phyloP scores from a whole-genome alignment of 1,140 invertebrate genomes.

The Nilaparvata lugens region DNA sequence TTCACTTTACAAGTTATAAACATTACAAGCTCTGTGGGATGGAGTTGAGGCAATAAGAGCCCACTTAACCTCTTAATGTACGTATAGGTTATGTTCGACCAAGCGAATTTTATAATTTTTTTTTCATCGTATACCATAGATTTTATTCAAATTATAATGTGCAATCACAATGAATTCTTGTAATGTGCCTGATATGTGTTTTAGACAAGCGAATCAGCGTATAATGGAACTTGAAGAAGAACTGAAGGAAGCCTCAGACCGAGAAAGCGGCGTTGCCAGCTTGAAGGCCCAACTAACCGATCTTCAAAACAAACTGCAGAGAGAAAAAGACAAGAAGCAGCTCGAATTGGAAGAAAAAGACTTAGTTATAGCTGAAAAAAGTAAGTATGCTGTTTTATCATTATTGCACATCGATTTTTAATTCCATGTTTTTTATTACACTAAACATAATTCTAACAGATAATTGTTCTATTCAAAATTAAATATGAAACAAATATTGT shows the following conservation, averaged over 20 bases:
- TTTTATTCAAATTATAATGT: no score
- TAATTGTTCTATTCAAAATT: neutral
- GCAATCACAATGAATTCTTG: no score
- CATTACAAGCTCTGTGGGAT: no score
- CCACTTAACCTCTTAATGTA: no score
- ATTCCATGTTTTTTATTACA: neutral
- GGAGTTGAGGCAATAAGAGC: no score
- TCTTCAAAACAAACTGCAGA: conserved; percentile 22
- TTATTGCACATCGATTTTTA: neutral
- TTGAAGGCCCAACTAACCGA: conserved; percentile 21
- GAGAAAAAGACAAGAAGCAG: conserved; percentile 24
- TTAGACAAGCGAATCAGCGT: conserved; percentile 59
- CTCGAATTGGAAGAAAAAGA: conserved; percentile 32
- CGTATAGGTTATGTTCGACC: no score
- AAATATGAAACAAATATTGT: no score
- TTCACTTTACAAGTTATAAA: no score
- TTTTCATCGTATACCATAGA: no score
- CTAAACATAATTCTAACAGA: neutral
- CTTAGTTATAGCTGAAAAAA: conserved; percentile 23
- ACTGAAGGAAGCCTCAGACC: conserved; percentile 24
- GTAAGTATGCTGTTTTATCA: conserved; percentile 18
- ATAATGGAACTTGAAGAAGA: conserved; percentile 66
- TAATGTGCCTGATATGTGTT: conserved; percentile 6
- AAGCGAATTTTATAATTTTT: no score
- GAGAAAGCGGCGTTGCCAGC: conserved; percentile 14